Evolutionary conservation across 2,113 vertebrate species (phyloP), one percentile per base, ranked within the genome.

Genomic region (Pangasianodon gigas): DNA sequence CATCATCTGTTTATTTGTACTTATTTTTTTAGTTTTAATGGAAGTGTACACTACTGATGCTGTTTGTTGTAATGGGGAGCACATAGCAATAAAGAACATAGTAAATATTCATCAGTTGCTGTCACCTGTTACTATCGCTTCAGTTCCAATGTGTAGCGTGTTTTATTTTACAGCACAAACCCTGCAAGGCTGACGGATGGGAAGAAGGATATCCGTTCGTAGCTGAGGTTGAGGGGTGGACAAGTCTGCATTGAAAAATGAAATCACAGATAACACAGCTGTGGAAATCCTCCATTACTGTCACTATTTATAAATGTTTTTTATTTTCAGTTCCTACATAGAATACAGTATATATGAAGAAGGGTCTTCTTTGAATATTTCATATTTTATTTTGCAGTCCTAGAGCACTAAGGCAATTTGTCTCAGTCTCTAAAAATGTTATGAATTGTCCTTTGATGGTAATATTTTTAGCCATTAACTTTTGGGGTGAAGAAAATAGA

Each of bases 31-130:
- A 93, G 95, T 94, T 95, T 93, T 92, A 95, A 92, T 85, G 90
- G 65, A 95, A 95, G 96, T 96, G 97, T 97, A 95, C 96, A 97
- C 97, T 98, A 97, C 97, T 97, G 97, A 97, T 95, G 94, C 97
- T 96, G 96, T 97, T 97, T 96, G 96, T 97, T 97, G 96, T 97
- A 96, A 93, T 95, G 96, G 96, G 96, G 97, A 97, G 96, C 97
- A 96, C 93, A 94, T 96, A 96, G 96, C 94, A 98, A 98, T 98
- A 98, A 98, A 96, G 88, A 87, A 92, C 89, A 91, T 91, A 92
- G 90, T 65, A 92, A 93, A 92, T 41, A 86, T 48, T 85, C 13
- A 9, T 9, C 69, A 32, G 51, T 82, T 67, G 77, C 65, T 87
- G 51, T 74, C 32, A 74, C 32, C 6, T 41, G 2, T 58, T 83